Base-by-base conservation (phyloP, 2,113 vertebrate species). In the Neolamprologus variostigma region DNA sequence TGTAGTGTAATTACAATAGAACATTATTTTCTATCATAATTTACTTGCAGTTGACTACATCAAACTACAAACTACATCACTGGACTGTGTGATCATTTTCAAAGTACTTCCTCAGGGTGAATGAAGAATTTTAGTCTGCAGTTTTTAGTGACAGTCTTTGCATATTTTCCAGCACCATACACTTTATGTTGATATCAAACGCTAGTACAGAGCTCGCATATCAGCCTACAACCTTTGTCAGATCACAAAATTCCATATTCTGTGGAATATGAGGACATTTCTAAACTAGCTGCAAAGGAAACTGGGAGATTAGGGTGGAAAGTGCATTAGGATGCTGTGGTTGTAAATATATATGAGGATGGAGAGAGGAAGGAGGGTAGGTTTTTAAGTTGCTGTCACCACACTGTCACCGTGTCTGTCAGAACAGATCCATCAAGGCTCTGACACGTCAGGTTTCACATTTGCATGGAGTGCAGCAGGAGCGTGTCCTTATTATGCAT, bases 361-460 rank as follows among this genome's bases (percentile, higher is more conserved):
- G 85, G 78, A 89, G 93, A 63, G 84, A 76, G 89, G 68, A 83
- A 53, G 91, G 91, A 90, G 93, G 89, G 91, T 86, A 87, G 93
- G 89, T 91, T 94, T 94, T 95, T 95, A 95, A 95, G 93, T 94
- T 90, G 92, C 94, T 95, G 95, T 96, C 95, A 96, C 93, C 82
- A 35, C 76, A 92, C 95, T 96, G 96, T 96, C 96, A 95, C 93
- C 28, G 89, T 94, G 95, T 95, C 95, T 96, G 95, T 96, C 96
- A 96, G 95, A 95, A 95, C 91, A 95, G 91, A 96, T 96, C 95
- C 95, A 95, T 96, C 96, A 96, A 81, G 4, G 51, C 93, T 92
- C 88, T 94, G 95, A 95, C 95, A 95, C 91, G 83, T 92, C 95
- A 85, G 91, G 91, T 91, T 86, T 53, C 91, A 89, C 94, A 96